phyloP scores from a whole-genome alignment of 1,140 invertebrate genomes.

The Polyergus mexicanus region DNA sequence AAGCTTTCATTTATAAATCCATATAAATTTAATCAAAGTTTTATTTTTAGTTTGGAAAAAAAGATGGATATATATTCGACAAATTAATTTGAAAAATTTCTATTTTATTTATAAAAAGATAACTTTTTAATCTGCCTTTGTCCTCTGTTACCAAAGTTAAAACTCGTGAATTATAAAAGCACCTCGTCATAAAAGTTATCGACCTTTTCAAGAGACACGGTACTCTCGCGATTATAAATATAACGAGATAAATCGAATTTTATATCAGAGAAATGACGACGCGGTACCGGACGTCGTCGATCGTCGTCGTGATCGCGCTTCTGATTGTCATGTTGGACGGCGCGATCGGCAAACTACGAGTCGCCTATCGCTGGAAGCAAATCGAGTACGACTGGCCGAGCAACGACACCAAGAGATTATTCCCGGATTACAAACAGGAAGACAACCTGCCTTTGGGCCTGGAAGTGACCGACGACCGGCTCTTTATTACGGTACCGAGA shows the following conservation, averaged over 20 bases:
- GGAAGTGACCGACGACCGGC: constrained; percentile 88
- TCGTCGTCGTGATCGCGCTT: not conserved
- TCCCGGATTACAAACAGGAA: constrained; percentile 86
- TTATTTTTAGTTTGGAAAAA: too few relatives aligned
- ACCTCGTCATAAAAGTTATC: not conserved
- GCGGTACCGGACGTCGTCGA: constrained; percentile 14
- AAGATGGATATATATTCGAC: too few relatives aligned
- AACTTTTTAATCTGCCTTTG: too few relatives aligned
- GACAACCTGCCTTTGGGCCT: constrained; percentile 91
- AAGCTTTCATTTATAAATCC: not conserved
- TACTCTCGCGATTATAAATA: not conserved
- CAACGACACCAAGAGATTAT: constrained; percentile 81
- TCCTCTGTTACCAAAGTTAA: too few relatives aligned
- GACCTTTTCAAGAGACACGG: too few relatives aligned
- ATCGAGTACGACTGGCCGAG: constrained; percentile 90
- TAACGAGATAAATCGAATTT: constrained; percentile 1
- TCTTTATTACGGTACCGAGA: constrained; percentile 91
- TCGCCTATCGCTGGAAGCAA: constrained; percentile 91
- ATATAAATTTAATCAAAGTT: too few relatives aligned
- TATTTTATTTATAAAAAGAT: too few relatives aligned
- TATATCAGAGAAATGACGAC: constrained; percentile 16
- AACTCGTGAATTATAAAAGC: too few relatives aligned
- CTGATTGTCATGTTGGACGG: constrained; percentile 53
- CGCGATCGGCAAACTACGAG: constrained; percentile 89
- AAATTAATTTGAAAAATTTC: too few relatives aligned